Base-by-base conservation (phyloP, 2,888 invertebrate genomes). In the Dendrolimus houi region DNA sequence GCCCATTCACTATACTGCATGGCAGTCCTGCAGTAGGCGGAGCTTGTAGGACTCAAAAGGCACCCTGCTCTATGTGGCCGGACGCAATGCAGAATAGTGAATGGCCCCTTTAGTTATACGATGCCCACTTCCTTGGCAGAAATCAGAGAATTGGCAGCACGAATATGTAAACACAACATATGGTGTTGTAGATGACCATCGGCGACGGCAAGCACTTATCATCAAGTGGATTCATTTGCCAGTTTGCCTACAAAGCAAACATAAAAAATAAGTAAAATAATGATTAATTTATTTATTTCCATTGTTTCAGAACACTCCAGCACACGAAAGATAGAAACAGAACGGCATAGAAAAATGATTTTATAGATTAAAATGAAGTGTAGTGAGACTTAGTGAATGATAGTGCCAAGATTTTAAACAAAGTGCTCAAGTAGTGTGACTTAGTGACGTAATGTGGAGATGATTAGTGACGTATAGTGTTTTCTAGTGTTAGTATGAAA, bases 391-490 rank as follows among this genome's bases (percentile, higher is more conserved):
- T 54, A 60, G 57, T 60, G 57, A 61, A 10, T 54, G 29, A 7
- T 57, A 58, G 59, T 64, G 62, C 55, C 60, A 57, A 57, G 54
- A 54, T 53, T 61, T 47, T 47, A 9, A 57, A 57, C 56, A 55
- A 52, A 52, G 17, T 55, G 14, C 10, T 40, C 13, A 54, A 40
- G 29, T 12, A n/a, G 13, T 52, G 59, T 55, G 60, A 47, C 52
- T 1, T 56, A 62, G 69, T 69, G 67, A 64, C 66, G 65, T 61
- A 65, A 85, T 85, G 83, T 76, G 75, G 70, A 76, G 79, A 74
- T 86, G 81, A 81, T 81, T 70, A 59, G 77, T 71, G 83, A 85
- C 86, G 84, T 81, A 75, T 74, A 71, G 78, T 83, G 79, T 61
- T 60, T 67, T 66, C 57, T 63, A 58, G 67, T 65, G 55, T 58